These are phyloP conservation scores for Drosophila prostipennis DNA, from an alignment of 2,888 invertebrate species.

Conservation along the genomic window DNA sequence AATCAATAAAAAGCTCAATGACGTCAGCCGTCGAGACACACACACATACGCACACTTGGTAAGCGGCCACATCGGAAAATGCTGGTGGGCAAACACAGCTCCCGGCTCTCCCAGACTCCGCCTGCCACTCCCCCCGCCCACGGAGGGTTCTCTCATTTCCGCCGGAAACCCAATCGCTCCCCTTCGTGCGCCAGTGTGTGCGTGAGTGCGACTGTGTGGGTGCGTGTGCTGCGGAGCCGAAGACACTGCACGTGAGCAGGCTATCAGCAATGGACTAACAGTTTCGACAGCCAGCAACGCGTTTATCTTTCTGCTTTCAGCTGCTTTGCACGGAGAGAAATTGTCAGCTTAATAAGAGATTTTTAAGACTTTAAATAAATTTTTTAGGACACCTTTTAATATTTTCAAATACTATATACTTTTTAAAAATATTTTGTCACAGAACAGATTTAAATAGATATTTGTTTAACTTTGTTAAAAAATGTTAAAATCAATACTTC, in stretches of 20 bases:
- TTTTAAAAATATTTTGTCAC: too few relatives aligned
- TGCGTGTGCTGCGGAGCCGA: slow-evolving; percentile 36
- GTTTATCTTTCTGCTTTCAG: slow-evolving; percentile 18
- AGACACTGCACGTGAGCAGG: slow-evolving; percentile 67
- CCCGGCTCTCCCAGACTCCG: slow-evolving; percentile 32
- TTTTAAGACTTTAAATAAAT: not conserved
- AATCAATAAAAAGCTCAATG: slow-evolving; percentile 83
- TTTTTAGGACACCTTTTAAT: too few relatives aligned
- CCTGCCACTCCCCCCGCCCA: slow-evolving; percentile 7
- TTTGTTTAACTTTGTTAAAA: too few relatives aligned
- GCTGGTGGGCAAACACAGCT: slow-evolving; percentile 32
- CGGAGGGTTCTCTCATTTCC: slow-evolving; percentile 19
- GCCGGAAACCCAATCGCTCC: slow-evolving; percentile 47
- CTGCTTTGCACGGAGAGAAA: not conserved
- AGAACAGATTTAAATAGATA: too few relatives aligned
- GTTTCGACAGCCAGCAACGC: slow-evolving; percentile 22
- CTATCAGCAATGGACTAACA: slow-evolving; percentile 40
- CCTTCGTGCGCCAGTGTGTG: slow-evolving; percentile 2
- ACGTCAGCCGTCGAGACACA: slow-evolving; percentile 75
- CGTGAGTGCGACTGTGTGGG: slow-evolving; percentile 1
- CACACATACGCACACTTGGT: slow-evolving; percentile 29
- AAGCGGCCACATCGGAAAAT: slow-evolving; percentile 40
- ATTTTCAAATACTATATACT: too few relatives aligned
- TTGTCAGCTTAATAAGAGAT: too few relatives aligned
- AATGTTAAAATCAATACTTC: too few relatives aligned